Conservation (phyloP, 1,140 invertebrate species). For the Megalopta genalis region DNA sequence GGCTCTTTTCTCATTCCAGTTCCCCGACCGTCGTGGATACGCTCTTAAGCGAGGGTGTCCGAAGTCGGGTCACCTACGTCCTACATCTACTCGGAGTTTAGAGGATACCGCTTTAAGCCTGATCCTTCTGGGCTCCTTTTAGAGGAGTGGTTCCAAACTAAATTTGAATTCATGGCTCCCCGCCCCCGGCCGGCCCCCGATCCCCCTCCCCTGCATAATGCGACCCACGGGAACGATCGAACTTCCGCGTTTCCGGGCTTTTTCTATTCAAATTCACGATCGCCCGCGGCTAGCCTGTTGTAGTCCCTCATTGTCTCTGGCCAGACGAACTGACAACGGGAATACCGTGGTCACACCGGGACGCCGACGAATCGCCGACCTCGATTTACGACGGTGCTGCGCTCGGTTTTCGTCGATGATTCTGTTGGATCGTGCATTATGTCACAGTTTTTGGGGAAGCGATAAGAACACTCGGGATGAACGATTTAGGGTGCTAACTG, state of each 20-base stretch:
- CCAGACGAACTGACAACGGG: background rate
- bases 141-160: slow-evolving; percentile 16
- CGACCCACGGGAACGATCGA: slow-evolving; percentile 15
- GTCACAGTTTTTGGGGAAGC: no score
- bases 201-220: slow-evolving; percentile 9
- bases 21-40: slow-evolving; percentile 48
- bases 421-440: no score
- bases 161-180: slow-evolving; percentile 42
- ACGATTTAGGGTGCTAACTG: no score
- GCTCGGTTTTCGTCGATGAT: no score
- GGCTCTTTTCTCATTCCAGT: no score
- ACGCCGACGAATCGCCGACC: background rate
- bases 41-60: slow-evolving; percentile 51
- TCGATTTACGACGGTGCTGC: no score
- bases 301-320: background rate
- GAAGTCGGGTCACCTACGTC: slow-evolving; percentile 52
- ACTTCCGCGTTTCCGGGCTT: slow-evolving; percentile 22
- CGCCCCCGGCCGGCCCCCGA: background rate
- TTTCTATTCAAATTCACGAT: slow-evolving; percentile 13
- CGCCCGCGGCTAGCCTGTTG: slow-evolving; percentile 5
- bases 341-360: background rate
- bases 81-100: slow-evolving; percentile 49
- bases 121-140: slow-evolving; percentile 32
- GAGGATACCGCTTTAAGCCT: slow-evolving; percentile 42
- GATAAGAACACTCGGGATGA: no score